Evolutionary conservation across 2,888 invertebrate genomes (phyloP), one percentile per base, ranked within the genome.

Genomic region (Stomorhina lunata): DNA sequence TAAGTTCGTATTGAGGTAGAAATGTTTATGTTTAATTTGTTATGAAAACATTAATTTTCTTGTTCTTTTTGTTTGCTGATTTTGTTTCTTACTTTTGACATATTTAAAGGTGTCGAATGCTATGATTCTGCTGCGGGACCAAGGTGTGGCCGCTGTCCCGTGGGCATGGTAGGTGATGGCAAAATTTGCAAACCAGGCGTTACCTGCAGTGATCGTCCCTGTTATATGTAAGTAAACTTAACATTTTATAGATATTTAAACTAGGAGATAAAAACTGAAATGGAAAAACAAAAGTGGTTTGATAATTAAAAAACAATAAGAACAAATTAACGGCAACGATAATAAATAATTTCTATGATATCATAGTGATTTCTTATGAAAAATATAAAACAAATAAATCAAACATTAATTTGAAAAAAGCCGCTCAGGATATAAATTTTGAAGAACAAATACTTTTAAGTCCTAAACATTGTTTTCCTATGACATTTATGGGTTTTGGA

Each of bases 81-180:
- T 73, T 29, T 32, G 71, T 80, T 20, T 17, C 27, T 61, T 65
- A 22, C n/a, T 45, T 50, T 10, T 9, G 5, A 20, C 6, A 55
- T 48, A 27, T 25, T 59, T 59, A 40, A 76, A 92, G 95, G 95
- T 32, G 95, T 94, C 45, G 92, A 93, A 84, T 95, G 95, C 86
- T 92, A 93, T 72, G 94, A 95, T 86, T 93, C 94, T 0, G 87
- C 93, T 0, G 91, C 93, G 27, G 96, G 96, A 9, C 95, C 95
- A 15, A 93, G 93, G 22, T 97, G 97, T 87, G 96, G 96, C 0
- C 88, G 93, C 1, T 96, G 96, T 89, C 96, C 96, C 1, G 88
- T 91, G 7, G 96, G 96, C 17, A 94, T 93, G 88, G 91, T 93
- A 48, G 97, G 97, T 1, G 95, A 97, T 88, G 97, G 97, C 10